A percentile compares a stretch with the other conserved stretches of the same genome.
phyloP scores from a whole-genome alignment of 2,888 invertebrate genomes.

The Plebejus argus region DNA sequence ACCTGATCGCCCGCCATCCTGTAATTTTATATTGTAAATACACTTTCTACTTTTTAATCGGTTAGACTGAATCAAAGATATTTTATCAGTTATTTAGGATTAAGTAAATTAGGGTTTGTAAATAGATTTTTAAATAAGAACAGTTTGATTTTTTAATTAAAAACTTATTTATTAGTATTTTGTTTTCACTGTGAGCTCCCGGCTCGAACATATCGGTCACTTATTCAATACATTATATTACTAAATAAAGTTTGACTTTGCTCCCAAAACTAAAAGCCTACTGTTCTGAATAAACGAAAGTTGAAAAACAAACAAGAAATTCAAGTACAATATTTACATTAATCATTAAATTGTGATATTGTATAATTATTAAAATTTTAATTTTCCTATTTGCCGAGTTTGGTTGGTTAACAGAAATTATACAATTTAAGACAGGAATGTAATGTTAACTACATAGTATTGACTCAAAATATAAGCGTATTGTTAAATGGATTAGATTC shows the following conservation, averaged over 20 bases:
- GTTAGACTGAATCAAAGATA: conserved; percentile 28
- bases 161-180: conserved; percentile 72
- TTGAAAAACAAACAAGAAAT: neutral
- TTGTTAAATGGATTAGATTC: too few relatives aligned
- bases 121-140: conserved; percentile 67
- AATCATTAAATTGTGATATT: neutral
- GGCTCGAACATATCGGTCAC: neutral
- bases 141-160: conserved; percentile 60
- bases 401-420: neutral
- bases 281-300: neutral
- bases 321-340: neutral
- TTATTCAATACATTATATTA: neutral
- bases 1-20: conserved; percentile 24
- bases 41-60: conserved; percentile 10
- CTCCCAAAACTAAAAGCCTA: neutral
- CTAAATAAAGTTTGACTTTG: neutral
- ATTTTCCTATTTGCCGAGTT: neutral
- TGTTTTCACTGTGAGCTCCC: conserved; percentile 31
- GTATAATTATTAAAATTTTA: neutral
- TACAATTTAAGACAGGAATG: neutral
- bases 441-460: neutral
- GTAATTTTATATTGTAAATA: conserved; percentile 29
- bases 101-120: conserved; percentile 51
- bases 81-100: conserved; percentile 15
- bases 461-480: neutral